phyloP scores from a whole-genome alignment of 2,797 vertebrate genomes.

The Moxostoma hubbsi region DNA sequence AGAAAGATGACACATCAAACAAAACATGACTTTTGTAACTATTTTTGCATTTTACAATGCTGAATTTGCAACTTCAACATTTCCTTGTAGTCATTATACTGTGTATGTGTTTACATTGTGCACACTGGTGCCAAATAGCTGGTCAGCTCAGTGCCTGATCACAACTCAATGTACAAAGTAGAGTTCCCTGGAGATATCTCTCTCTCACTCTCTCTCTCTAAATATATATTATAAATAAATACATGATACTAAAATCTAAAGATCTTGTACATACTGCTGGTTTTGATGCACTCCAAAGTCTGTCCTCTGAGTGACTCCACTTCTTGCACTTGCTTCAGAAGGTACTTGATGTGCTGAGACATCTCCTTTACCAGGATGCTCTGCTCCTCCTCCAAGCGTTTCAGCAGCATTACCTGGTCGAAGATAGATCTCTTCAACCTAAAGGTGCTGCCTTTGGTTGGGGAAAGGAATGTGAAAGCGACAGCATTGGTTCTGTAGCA shows the following conservation, averaged over 20 bases:
- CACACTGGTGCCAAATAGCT: constrained; percentile 1
- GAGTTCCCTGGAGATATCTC: background rate
- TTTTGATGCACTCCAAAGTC: constrained; percentile 3
- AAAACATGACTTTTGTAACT: background rate
- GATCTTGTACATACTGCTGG: constrained; percentile 12
- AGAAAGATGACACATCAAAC: constrained; percentile 12
- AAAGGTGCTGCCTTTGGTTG: constrained; percentile 31
- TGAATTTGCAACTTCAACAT: background rate
- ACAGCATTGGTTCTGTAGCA: constrained; percentile 7
- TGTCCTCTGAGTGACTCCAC: constrained; percentile 12
- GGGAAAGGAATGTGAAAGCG: constrained; percentile 10
- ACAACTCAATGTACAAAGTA: background rate
- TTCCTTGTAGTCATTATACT: too few relatives aligned
- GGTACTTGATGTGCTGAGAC: constrained; percentile 25
- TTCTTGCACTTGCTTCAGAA: constrained; percentile 14
- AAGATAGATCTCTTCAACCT: constrained; percentile 34
- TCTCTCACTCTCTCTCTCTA: background rate
- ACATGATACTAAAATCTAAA: constrained; percentile 3
- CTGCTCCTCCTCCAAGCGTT: constrained; percentile 36
- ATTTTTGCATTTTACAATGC: background rate
- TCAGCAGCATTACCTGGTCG: too few relatives aligned
- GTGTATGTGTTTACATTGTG: background rate
- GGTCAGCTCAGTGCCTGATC: constrained; percentile 8
- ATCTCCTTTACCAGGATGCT: constrained; percentile 38
- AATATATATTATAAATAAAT: background rate